A percentile compares a stretch with the other conserved stretches of the same genome.
These are phyloP conservation scores for Erpobdella octoculata DNA, from an alignment of 2,888 invertebrate species.

Conservation along the genomic window DNA sequence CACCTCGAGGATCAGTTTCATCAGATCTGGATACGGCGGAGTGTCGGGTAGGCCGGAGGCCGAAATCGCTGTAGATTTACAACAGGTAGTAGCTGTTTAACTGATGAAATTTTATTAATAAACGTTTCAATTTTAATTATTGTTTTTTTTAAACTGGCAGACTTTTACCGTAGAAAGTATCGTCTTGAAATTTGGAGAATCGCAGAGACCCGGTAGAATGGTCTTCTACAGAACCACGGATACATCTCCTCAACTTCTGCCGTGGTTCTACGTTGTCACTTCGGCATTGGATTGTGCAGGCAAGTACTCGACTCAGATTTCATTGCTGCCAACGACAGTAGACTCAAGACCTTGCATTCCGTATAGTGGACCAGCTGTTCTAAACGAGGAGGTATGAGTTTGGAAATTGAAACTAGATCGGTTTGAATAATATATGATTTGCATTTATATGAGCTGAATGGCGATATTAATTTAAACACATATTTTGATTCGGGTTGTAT, in stretches of 20 bases:
- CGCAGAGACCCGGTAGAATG: conserved; percentile 39
- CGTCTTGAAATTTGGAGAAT: conserved; percentile 38
- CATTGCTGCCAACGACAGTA: conserved; percentile 31
- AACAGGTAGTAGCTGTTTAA: conserved; percentile 35
- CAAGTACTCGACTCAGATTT: conserved; percentile 33
- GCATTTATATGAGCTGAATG: no score
- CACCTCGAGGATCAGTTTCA: conserved; percentile 37
- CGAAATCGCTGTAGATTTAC: conserved; percentile 37
- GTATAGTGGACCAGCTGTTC: conserved; percentile 30
- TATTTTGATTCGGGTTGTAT: no score
- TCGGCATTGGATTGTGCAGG: conserved; percentile 34
- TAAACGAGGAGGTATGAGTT: conserved; percentile 3
- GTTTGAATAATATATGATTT: no score
- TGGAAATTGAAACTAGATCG: neutral
- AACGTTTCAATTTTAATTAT: neutral
- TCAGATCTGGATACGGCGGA: conserved; percentile 29
- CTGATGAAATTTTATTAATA: neutral
- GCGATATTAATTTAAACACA: no score
- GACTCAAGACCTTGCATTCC: conserved; percentile 36
- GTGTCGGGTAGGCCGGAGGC: conserved; percentile 30
- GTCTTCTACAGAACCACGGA: conserved; percentile 33
- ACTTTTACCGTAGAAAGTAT: conserved; percentile 39
- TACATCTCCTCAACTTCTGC: conserved; percentile 31
- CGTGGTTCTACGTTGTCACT: conserved; percentile 40
- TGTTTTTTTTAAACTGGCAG: conserved; percentile 32